Evolutionary conservation across 1,140 invertebrate genomes (phyloP).

Genomic region (Ditylenchus dipsaci): DNA sequence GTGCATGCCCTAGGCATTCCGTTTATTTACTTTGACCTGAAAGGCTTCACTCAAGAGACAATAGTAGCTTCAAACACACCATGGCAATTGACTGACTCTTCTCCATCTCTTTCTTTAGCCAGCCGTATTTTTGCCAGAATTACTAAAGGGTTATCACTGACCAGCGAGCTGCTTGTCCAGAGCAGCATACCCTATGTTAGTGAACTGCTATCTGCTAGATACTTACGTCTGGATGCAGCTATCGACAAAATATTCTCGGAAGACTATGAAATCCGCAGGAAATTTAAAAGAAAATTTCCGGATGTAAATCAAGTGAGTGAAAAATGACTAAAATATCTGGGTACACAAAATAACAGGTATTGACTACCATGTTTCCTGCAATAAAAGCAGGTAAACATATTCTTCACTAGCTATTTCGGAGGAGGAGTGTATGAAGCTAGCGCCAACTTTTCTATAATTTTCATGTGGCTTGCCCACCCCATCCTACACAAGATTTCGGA

Average conservation of each 20-base stretch:
- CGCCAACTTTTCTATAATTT: no score
- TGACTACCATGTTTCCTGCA: no score
- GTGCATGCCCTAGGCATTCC: conserved; percentile 51
- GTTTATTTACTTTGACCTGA: conserved; percentile 53
- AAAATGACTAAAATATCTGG: not conserved
- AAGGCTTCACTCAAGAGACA: conserved; percentile 54
- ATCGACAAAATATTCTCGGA: conserved; percentile 46
- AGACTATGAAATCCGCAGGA: conserved; percentile 56
- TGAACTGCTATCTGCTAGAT: conserved; percentile 33
- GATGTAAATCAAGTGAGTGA: conserved; percentile 40
- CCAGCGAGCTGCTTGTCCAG: conserved; percentile 40
- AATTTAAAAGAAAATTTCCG: conserved; percentile 37
- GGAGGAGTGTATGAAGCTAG: no score
- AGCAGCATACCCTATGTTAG: conserved; percentile 11
- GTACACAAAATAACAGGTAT: not conserved
- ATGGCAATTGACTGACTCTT: conserved; percentile 32
- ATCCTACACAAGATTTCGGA: no score
- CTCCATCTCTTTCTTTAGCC: not conserved
- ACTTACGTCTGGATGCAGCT: conserved; percentile 45
- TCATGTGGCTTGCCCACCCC: no score
- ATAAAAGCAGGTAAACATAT: no score
- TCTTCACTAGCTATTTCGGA: no score
- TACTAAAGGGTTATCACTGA: conserved; percentile 18
- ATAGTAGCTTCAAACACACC: conserved; percentile 47
- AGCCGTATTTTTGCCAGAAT: not conserved